Evolutionary conservation across 2,113 vertebrate genomes (phyloP), one percentile per base, ranked within the genome.

Genomic region (Astatoreochromis straeleni): DNA sequence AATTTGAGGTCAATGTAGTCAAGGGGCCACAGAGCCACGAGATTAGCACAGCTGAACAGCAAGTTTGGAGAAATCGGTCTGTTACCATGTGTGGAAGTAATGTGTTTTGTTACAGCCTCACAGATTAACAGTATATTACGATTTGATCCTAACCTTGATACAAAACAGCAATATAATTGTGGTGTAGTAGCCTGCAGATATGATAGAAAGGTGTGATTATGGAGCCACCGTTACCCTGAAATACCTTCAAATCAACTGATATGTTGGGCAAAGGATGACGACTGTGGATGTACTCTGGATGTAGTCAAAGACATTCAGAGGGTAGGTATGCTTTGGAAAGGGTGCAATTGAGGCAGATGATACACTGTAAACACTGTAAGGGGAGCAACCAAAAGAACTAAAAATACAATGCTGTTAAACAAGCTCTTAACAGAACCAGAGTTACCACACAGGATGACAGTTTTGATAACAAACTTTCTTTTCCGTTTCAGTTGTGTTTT

Each of bases 11-110:
- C 80, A 21, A 1, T n/a, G 57, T 5, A 26, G 38, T 42, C 35
- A 0, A 45, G 16, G n/a, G 38, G 35, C 24, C 35, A 45, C 21
- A 26, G 65, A 45, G 13, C 0, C 0, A 26, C 5, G 2, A 4
- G 21, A 9, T 29, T 47, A 75, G 40, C 24, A 16, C 24, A 35
- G 49, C 31, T 53, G 54, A 82, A 70, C 42, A 35, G 13, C 21
- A 4, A 51, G 38, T 31, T 68, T 21, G 2, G 57, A 55, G 2
- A 80, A 54, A 55, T n/a, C 1, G 0, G 60, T 58, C 21, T 8
- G 29, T 57, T 1, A 38, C 42, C 42, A 33, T 73, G 33, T 4
- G 53, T 54, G 13, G 40, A 13, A 58, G 16, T 81, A 60, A 53
- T 31, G 26, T 65, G 26, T 68, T 21, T 26, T 21, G 40, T 84